Percentiles rank a stretch among this genome's conserved stretches.
Conservation (phyloP, 37 sponge, comb jelly and placozoan genomes). For the Ephydatia muelleri region DNA sequence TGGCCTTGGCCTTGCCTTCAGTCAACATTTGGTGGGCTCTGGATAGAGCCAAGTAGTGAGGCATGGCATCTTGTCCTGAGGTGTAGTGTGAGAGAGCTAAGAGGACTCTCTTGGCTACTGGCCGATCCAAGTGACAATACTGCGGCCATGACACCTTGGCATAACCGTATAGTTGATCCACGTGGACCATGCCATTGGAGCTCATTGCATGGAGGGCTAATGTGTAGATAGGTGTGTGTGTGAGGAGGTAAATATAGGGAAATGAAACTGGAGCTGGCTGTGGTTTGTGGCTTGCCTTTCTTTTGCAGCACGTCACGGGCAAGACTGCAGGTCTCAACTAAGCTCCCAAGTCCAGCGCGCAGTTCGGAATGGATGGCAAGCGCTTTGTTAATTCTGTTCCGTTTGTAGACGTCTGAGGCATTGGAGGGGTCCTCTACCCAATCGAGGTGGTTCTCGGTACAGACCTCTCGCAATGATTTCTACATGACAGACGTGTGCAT, state of each 20-base stretch:
- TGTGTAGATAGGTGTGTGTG: neutral
- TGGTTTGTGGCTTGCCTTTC: neutral
- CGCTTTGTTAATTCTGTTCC: conserved; percentile 39
- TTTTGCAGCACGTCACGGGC: neutral
- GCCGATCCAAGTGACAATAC: neutral
- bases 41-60: neutral
- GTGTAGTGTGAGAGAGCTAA: neutral
- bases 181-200: neutral
- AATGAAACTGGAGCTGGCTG: neutral
- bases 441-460: conserved; percentile 30
- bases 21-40: neutral
- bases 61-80: neutral
- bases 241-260: neutral
- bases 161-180: conserved; percentile 17
- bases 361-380: conserved; percentile 33
- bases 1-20: neutral
- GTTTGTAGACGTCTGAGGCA: neutral
- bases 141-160: neutral
- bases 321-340: conserved; percentile 3
- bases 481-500: neutral
- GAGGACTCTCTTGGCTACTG: conserved; percentile 20
- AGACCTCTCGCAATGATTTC: conserved; percentile 32
- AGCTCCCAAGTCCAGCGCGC: neutral
- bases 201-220: neutral
- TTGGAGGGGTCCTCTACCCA: conserved; percentile 80